phyloP scores from a whole-genome alignment of 2,113 vertebrate species.

The Ptyas mucosa region DNA sequence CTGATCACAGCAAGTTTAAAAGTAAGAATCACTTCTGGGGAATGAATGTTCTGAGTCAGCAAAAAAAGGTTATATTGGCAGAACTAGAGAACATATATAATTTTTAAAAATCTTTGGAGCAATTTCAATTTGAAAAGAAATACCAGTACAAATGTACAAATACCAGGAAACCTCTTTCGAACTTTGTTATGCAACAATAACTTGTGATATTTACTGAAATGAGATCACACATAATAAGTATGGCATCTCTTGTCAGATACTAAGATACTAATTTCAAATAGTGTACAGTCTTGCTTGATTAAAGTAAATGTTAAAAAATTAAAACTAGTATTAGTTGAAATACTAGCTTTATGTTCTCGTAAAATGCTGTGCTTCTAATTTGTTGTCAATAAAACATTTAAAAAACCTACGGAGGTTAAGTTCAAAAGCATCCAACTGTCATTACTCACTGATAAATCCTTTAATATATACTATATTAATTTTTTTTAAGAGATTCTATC shows the following conservation, averaged over 20 bases:
- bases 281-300: neutral
- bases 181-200: neutral
- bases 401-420: neutral
- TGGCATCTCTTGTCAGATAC: neutral
- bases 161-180: neutral
- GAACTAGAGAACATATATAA: neutral
- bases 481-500: neutral
- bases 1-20: slow-evolving; percentile 93
- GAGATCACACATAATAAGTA: neutral
- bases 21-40: slow-evolving; percentile 73
- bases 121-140: neutral
- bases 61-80: neutral
- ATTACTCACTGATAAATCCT: neutral
- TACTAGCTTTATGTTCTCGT: neutral
- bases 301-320: neutral
- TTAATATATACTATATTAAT: neutral
- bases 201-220: neutral
- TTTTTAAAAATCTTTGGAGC: neutral
- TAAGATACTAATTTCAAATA: neutral
- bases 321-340: neutral
- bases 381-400: neutral
- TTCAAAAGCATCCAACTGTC: neutral
- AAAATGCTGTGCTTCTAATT: neutral
- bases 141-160: neutral
- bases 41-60: neutral